Evolutionary conservation across 2,113 vertebrate species (phyloP).

Genomic region (Serilophus lunatus): DNA sequence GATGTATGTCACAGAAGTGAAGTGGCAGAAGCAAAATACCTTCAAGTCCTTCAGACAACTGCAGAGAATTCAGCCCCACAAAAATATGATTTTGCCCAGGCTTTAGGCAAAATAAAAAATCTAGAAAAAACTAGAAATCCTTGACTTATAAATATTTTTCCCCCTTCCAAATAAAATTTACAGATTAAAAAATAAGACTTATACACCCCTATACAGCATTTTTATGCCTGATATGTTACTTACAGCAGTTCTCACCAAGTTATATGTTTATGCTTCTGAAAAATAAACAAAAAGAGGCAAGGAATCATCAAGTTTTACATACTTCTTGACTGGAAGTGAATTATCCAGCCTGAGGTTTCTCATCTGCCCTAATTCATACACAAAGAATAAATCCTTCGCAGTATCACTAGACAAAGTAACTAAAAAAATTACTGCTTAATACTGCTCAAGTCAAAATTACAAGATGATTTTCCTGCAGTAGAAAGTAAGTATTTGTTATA

Average conservation of each 20-base stretch:
- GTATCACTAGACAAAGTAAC: not conserved
- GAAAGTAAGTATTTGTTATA: not conserved
- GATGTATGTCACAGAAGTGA: not conserved
- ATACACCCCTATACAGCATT: not conserved
- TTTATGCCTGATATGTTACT: not conserved
- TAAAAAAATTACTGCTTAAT: not conserved
- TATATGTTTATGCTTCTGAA: not conserved
- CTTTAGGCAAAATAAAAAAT: not conserved
- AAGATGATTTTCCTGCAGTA: not conserved
- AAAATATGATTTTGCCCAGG: not conserved
- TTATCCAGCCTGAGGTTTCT: not conserved
- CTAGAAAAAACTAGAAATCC: not conserved
- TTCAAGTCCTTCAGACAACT: not conserved
- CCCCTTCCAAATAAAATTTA: not conserved
- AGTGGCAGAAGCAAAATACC: not conserved
- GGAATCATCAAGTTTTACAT: not conserved
- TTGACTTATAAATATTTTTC: not conserved
- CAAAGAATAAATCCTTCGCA: not conserved
- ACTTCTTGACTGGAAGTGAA: not conserved
- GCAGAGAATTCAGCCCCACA: not conserved
- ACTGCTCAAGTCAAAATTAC: not conserved
- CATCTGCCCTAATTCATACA: not conserved
- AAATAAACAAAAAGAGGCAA: not conserved
- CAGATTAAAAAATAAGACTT: not conserved
- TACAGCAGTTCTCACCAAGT: not conserved